Evolutionary conservation across 2,113 vertebrate species (phyloP).

Genomic region (Condylura cristata): DNA sequence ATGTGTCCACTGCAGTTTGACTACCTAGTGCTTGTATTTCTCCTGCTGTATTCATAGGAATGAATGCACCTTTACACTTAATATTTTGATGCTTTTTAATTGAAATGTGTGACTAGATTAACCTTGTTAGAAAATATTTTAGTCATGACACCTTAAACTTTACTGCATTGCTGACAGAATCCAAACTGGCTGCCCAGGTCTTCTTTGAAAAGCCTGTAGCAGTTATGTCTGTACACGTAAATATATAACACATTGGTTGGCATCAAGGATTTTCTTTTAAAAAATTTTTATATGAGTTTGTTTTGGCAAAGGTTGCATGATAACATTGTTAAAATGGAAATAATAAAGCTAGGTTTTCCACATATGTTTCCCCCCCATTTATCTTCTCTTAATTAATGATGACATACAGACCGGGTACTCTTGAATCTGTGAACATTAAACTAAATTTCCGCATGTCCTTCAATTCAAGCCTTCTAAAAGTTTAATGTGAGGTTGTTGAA

Average conservation of each 20-base stretch:
- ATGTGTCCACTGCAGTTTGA: conserved; percentile 46
- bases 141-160: conserved; percentile 55
- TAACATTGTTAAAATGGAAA: neutral
- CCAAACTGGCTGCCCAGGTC: conserved; percentile 53
- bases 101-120: neutral
- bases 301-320: neutral
- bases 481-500: conserved; percentile 68
- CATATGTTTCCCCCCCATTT: neutral
- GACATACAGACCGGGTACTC: conserved; percentile 19
- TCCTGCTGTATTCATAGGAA: neutral
- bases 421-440: conserved; percentile 18
- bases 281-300: neutral
- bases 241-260: neutral
- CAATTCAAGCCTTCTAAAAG: conserved; percentile 62
- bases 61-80: neutral
- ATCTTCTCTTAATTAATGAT: conserved; percentile 65
- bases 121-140: conserved; percentile 60
- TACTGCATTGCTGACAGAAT: conserved; percentile 83
- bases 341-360: neutral
- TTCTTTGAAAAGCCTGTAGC: conserved; percentile 59
- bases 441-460: conserved; percentile 58
- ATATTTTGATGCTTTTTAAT: neutral
- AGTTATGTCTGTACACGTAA: conserved; percentile 20
- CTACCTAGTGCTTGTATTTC: neutral
- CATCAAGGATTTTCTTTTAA: conserved; percentile 30